Evolutionary conservation across 2,888 invertebrate genomes (phyloP).

Genomic region (Rhingia campestris): DNA sequence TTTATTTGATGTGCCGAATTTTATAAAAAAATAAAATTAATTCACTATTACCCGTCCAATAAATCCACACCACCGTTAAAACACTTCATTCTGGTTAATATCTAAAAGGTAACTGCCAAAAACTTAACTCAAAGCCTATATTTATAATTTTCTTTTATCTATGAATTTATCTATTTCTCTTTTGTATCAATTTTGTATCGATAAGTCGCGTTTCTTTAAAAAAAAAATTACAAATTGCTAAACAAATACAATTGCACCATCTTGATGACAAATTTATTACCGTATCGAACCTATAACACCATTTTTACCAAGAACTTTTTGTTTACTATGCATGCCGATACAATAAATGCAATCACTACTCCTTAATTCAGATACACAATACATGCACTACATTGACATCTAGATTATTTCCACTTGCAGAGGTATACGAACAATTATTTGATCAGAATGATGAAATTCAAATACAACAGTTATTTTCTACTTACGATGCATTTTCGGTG

Average conservation of each 20-base stretch:
- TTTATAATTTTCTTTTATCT: constrained; percentile 31
- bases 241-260: constrained; percentile 1
- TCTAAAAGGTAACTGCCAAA: constrained; percentile 28
- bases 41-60: constrained; percentile 25
- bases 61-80: constrained; percentile 39
- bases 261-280: neutral
- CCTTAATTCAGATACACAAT: neutral
- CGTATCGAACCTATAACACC: neutral
- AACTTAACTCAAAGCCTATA: neutral
- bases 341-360: neutral
- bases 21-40: neutral
- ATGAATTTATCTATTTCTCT: neutral
- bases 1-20: no score
- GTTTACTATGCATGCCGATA: neutral
- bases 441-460: constrained; percentile 16
- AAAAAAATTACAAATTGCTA: neutral
- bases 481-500: constrained; percentile 77
- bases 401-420: constrained; percentile 32
- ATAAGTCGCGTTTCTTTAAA: neutral
- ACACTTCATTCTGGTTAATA: constrained; percentile 12
- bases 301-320: neutral
- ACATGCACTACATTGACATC: neutral
- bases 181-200: neutral
- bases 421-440: constrained; percentile 10
- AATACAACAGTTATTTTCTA: constrained; percentile 35